Evolutionary conservation across 2,113 vertebrate genomes (phyloP).

Genomic region (Dicaeum eximium): DNA sequence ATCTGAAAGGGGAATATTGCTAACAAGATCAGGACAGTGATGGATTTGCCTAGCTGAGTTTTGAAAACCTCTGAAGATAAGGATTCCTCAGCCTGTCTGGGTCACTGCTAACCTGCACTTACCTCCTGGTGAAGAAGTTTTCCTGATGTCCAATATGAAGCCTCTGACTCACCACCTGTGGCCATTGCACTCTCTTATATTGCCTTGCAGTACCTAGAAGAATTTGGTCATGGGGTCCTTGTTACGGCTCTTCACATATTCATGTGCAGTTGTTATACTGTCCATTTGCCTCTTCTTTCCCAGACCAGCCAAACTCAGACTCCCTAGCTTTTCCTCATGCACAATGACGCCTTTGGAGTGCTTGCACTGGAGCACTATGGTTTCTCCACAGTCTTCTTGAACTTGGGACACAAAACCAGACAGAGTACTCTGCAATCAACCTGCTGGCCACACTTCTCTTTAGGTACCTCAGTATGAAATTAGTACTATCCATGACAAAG

Average conservation of each 20-base stretch:
- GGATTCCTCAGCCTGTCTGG: neutral
- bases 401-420: neutral
- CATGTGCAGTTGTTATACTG: fast-evolving
- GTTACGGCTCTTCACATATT: neutral
- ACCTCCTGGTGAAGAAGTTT: neutral
- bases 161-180: neutral
- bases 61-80: neutral
- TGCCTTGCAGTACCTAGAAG: neutral
- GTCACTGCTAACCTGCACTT: neutral
- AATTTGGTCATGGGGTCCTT: neutral
- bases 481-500: neutral
- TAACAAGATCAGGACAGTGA: neutral
- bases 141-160: neutral
- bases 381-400: neutral
- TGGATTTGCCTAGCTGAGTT: neutral
- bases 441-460: neutral
- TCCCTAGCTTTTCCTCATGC: fast-evolving
- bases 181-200: neutral
- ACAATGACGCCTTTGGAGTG: neutral
- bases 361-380: neutral
- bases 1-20: neutral
- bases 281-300: neutral
- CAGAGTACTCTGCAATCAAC: neutral
- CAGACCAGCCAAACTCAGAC: neutral
- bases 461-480: neutral